Base-by-base conservation (phyloP, 2,113 vertebrate genomes). In the Elephas maximus region DNA sequence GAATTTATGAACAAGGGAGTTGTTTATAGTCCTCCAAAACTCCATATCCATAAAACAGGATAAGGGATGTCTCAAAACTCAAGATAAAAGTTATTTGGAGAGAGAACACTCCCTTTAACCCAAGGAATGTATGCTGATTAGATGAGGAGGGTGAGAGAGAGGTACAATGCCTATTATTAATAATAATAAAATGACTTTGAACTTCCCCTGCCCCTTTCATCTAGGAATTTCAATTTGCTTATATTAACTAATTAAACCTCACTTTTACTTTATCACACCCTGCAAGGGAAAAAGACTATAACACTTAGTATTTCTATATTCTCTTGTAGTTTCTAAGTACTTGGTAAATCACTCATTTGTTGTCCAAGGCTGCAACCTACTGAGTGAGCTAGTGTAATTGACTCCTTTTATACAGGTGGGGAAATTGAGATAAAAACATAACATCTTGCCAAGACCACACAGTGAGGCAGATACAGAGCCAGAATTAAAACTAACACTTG, bases 121-220 rank as follows among this genome's bases (percentile, higher is more conserved):
- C 71, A 91, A 53, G 94, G 91, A 98, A 98, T 92, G 82, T 37
- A 69, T 41, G 74, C 71, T 92, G 96, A 95, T 96, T 92, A 96
- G 93, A 94, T 87, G 89, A 92, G 26, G 86, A 85, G 62, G 28
- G 48, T 30, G 78, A 69, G 62, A 51, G 57, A 90, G 45, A 53
- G 5, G 41, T 26, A 65, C 7, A 63, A 69, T 78, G 85, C 90
- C 85, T 93, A 97, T 97, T 93, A 95, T 96, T 96, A 97, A 77
- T 95, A 95, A 95, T 57, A 90, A 97, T 94, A 95, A 95, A 96
- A 93, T 89, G 84, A 65, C 91, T 96, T 98, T 96, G 88, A 97
- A 97, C 88, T 89, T 95, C 79, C 90, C 93, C 77, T 91, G 41
- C 17, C 26, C 26, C 67, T 95, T 97, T 98, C 95, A 95, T 93